Conservation (phyloP, 1,140 invertebrate genomes). For the Drosophila sp. region DNA sequence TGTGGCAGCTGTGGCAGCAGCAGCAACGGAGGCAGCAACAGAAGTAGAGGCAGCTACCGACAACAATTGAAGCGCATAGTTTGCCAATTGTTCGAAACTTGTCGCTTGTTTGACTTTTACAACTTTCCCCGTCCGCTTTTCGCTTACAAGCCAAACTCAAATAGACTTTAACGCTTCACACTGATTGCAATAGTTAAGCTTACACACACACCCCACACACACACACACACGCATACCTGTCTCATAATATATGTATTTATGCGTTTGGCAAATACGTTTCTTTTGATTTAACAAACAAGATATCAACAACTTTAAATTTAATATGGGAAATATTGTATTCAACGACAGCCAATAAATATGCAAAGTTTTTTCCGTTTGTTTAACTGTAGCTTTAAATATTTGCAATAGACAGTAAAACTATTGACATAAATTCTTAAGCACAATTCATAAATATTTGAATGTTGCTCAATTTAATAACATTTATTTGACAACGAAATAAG, state of each 20-base stretch:
- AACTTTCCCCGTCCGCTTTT: slow-evolving; percentile 53
- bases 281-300: slow-evolving; percentile 37
- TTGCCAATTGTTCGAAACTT: slow-evolving; percentile 72
- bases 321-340: slow-evolving; percentile 6
- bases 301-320: slow-evolving; percentile 22
- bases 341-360: slow-evolving; percentile 11
- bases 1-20: slow-evolving; percentile 3
- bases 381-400: background rate
- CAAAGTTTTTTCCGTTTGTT: slow-evolving; percentile 6
- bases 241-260: slow-evolving; percentile 57
- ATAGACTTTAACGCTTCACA: slow-evolving; percentile 80
- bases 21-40: too few relatives aligned
- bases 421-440: background rate
- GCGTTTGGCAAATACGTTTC: slow-evolving; percentile 46
- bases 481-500: background rate
- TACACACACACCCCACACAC: slow-evolving; percentile 7
- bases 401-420: background rate
- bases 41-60: slow-evolving; percentile 32
- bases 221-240: background rate
- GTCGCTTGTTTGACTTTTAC: slow-evolving; percentile 73
- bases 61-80: slow-evolving; percentile 80
- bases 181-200: slow-evolving; percentile 76
- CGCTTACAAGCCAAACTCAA: slow-evolving; percentile 60
- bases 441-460: slow-evolving; percentile 6
- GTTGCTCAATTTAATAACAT: background rate